Evolutionary conservation across 2,113 vertebrate genomes (phyloP).

Genomic region (Picathartes gymnocephalus): DNA sequence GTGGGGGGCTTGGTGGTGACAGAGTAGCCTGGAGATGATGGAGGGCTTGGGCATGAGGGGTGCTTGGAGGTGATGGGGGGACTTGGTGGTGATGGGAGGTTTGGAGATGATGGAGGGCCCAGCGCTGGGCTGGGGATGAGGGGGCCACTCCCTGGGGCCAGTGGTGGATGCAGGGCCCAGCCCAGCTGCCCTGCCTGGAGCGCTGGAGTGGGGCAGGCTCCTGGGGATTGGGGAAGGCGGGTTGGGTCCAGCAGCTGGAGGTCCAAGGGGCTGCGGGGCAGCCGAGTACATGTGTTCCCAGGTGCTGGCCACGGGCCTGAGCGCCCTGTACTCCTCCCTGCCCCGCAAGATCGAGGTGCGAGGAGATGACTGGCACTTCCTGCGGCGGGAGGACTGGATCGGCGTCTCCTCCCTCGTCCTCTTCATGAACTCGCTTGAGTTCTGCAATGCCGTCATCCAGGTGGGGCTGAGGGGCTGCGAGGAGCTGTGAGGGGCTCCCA

Average conservation of each 20-base stretch:
- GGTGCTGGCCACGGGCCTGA: constrained; percentile 95
- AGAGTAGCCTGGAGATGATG: neutral
- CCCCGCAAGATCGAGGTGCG: constrained; percentile 93
- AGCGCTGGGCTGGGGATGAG: accelerated
- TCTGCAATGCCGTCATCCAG: constrained; percentile 96
- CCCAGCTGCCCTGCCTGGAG: neutral
- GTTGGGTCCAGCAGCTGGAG: neutral
- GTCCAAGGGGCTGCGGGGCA: neutral
- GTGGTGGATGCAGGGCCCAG: neutral
- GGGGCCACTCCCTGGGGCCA: neutral
- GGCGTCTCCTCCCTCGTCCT: constrained; percentile 88
- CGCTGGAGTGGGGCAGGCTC: neutral
- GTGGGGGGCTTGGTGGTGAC: neutral
- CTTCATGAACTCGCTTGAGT: constrained; percentile 97
- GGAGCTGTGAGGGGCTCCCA: neutral
- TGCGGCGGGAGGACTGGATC: constrained; percentile 92
- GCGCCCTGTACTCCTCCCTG: constrained; percentile 94
- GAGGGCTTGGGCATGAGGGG: neutral
- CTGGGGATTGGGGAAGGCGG: neutral
- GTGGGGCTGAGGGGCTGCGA: neutral
- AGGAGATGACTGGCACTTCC: constrained; percentile 93
- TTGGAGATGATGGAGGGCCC: neutral
- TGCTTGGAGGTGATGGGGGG: neutral
- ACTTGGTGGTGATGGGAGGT: neutral
- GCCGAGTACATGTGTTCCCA: constrained; percentile 31